These are phyloP conservation scores for Mallotus villosus DNA, from an alignment of 2,797 vertebrate genomes.

Conservation along the genomic window DNA sequence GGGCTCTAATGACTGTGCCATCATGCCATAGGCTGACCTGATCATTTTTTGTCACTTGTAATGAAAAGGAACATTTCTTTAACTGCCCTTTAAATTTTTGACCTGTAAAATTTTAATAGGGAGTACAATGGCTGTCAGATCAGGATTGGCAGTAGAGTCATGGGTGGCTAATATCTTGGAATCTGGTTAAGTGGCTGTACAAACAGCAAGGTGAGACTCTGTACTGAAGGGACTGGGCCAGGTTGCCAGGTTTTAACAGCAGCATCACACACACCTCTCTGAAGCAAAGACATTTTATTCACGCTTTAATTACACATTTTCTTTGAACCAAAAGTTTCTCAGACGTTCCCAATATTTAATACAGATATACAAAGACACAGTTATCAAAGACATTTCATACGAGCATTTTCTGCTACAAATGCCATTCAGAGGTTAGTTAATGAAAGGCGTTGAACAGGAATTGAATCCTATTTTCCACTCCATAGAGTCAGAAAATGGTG, in stretches of 20 bases:
- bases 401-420: conserved; percentile 56
- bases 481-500: conserved; percentile 78
- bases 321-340: conserved; percentile 50
- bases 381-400: conserved; percentile 72
- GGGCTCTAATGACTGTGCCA: conserved; percentile 92
- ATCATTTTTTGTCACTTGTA: conserved; percentile 87
- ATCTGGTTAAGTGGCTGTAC: conserved; percentile 90
- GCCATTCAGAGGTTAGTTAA: conserved; percentile 74
- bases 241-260: conserved; percentile 66
- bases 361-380: conserved; percentile 68
- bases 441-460: conserved; percentile 80
- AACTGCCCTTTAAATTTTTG: conserved; percentile 99
- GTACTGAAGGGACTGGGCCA: conserved; percentile 76
- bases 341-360: conserved; percentile 61
- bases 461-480: conserved; percentile 81
- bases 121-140: conserved; percentile 83
- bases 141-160: conserved; percentile 94
- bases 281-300: conserved; percentile 8
- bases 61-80: conserved; percentile 97
- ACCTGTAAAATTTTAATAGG: conserved; percentile 99
- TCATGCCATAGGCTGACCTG: conserved; percentile 92
- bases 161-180: conserved; percentile 88
- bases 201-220: conserved; percentile 76
- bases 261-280: conserved; percentile 6
- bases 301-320: conserved; percentile 41